These are phyloP conservation scores for Gastrophryne carolinensis DNA, from an alignment of 2,797 vertebrate genomes.

Conservation along the genomic window DNA sequence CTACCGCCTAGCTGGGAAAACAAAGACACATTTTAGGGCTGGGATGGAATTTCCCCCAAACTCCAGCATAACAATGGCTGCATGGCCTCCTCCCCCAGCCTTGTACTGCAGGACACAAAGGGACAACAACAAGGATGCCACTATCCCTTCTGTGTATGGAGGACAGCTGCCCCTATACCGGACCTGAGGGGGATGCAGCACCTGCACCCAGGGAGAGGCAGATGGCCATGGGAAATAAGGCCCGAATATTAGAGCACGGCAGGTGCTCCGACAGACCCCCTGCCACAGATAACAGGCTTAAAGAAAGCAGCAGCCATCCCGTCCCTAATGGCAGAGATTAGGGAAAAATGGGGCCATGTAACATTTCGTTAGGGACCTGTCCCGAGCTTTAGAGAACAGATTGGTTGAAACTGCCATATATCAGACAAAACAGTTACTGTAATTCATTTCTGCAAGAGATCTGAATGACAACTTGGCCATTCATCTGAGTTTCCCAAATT, in stretches of 20 bases:
- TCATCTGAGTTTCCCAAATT: no score
- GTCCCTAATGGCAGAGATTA: no score
- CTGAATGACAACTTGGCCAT: no score
- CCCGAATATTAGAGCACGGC: not conserved
- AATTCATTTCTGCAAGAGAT: no score
- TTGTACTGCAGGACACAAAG: slow-evolving; percentile 24
- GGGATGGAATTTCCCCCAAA: slow-evolving; percentile 52
- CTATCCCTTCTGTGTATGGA: slow-evolving; percentile 29
- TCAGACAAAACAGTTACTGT: no score
- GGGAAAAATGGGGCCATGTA: no score
- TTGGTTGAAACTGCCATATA: no score
- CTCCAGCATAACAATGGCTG: slow-evolving; percentile 31
- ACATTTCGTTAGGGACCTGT: no score
- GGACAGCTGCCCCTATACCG: slow-evolving; percentile 37
- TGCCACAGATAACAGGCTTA: not conserved
- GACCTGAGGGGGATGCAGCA: not conserved
- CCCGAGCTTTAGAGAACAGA: no score
- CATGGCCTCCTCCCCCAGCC: slow-evolving; percentile 7
- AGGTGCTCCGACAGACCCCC: not conserved
- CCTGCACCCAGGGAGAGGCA: slow-evolving; percentile 1
- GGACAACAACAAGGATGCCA: slow-evolving; percentile 18
- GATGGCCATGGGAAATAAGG: not conserved
- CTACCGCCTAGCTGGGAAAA: slow-evolving; percentile 28
- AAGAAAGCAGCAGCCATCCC: no score
- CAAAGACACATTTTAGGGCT: slow-evolving; percentile 41